A percentile compares a stretch with the other conserved stretches of the same genome.
Evolutionary conservation across 92 coral and sea anemone species (phyloP).

Genomic region (Pocillopora meandrina): DNA sequence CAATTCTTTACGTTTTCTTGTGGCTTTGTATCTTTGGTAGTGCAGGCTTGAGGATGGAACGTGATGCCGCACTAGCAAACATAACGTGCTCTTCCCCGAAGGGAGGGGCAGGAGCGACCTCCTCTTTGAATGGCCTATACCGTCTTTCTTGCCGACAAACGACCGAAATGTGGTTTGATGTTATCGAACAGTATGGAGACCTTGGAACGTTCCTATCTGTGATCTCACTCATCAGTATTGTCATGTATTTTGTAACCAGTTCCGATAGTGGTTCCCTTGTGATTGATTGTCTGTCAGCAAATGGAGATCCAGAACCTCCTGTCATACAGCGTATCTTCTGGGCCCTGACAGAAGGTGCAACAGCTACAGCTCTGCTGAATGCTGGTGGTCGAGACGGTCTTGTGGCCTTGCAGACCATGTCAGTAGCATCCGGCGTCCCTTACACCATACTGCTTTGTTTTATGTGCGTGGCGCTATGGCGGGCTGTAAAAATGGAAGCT

Average conservation of each 20-base stretch:
- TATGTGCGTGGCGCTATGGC: constrained; percentile 81
- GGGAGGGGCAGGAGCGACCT: constrained; percentile 56
- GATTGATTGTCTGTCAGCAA: constrained; percentile 92
- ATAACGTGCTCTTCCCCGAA: constrained; percentile 71
- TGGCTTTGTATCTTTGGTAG: constrained; percentile 90
- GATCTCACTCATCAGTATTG: constrained; percentile 74
- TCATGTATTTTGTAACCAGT: constrained; percentile 90
- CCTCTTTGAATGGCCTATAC: constrained; percentile 64
- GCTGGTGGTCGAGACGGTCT: constrained; percentile 75
- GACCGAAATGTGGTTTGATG: constrained; percentile 83
- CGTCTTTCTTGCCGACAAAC: constrained; percentile 80
- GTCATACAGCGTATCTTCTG: constrained; percentile 88
- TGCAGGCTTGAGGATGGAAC: constrained; percentile 84
- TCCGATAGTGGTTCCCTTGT: constrained; percentile 94
- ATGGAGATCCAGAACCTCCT: constrained; percentile 93
- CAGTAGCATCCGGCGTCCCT: constrained; percentile 71
- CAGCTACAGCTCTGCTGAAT: constrained; percentile 76
- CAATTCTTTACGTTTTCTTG: constrained; percentile 74
- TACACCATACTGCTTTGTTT: constrained; percentile 70
- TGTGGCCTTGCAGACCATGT: constrained; percentile 73
- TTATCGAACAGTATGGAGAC: constrained; percentile 78
- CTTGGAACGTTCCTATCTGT: constrained; percentile 65
- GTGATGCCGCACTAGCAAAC: constrained; percentile 69
- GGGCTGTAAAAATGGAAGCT: constrained; percentile 58
- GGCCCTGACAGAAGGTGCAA: constrained; percentile 83